Conservation (phyloP, 1,140 invertebrate species). For the Drosophila cardini region DNA sequence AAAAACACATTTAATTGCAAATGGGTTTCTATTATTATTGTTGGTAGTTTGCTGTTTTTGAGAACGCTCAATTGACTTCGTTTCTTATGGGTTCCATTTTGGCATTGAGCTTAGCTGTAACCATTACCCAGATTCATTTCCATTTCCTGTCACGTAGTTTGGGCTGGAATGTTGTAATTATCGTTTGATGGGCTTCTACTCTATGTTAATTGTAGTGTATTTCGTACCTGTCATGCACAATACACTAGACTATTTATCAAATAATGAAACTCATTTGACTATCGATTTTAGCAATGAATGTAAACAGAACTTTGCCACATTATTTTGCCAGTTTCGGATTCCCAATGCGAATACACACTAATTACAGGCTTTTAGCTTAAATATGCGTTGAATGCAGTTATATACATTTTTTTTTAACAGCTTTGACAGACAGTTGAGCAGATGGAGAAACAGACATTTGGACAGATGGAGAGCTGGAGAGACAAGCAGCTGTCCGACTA, state of each 20-base stretch:
- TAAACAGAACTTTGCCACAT: background rate
- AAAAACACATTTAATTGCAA: too few species aligned
- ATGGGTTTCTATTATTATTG: too few species aligned
- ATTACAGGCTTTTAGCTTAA: conserved; percentile 42
- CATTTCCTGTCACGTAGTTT: conserved; percentile 24
- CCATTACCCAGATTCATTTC: conserved; percentile 1
- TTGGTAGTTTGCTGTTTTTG: too few species aligned
- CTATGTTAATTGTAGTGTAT: conserved; percentile 50
- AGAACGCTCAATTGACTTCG: too few species aligned
- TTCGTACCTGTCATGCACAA: conserved; percentile 11
- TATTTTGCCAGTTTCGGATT: conserved; percentile 3
- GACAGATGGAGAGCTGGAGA: conserved; percentile 38
- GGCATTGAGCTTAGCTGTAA: conserved; percentile 6
- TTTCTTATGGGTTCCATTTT: background rate
- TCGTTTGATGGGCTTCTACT: conserved; percentile 41
- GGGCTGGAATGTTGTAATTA: conserved; percentile 36
- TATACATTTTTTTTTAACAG: conserved; percentile 1
- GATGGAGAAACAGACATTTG: conserved; percentile 33
- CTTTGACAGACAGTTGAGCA: conserved; percentile 21
- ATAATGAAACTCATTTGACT: conserved; percentile 45
- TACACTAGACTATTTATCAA: conserved; percentile 21
- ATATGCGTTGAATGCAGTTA: conserved; percentile 32
- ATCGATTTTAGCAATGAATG: conserved; percentile 38
- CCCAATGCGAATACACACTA: background rate
- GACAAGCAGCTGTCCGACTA: conserved; percentile 28